Base-by-base conservation (phyloP, 1,140 invertebrate genomes). In the Scaptodrosophila lebanonensis region DNA sequence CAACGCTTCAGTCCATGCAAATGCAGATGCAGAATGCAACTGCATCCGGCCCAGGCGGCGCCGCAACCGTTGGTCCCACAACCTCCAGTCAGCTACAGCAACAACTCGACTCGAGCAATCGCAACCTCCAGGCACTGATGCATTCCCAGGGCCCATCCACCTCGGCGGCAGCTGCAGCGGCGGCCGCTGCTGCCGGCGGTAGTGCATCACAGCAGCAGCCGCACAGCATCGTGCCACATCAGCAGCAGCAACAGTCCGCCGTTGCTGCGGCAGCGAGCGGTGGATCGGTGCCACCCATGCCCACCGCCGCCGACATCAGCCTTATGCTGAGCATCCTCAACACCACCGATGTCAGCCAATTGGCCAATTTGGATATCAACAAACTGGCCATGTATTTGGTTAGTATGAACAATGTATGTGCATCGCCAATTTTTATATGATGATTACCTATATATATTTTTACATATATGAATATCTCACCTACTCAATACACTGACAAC, bases 301-400 rank as follows among this genome's bases (percentile, higher is more conserved):
- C 86, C 60, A 83, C 85, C 9, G 84, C 86, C 25, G 85, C 86
- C 44, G 86, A 87, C 61, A 87, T 87, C 25, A 79, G 70, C 50
- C 65, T 87, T 27, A 86, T 87, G 84, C 67, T 87, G 35, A 86
- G 73, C 57, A 71, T 87, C 3, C 68, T 88, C 42, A 86, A 87
- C 27, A 89, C 89, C 67, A 88, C 88, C 44, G 86, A 88, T 65
- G 89, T 86, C 60, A 88, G 86, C 66, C 87, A 69, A 69, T 87
- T 77, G 83, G 88, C 76, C 7, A 87, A 88, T 42, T 92, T 91
- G 91, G 92, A 93, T 83, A 88, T 93, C 60, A 92, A 93, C 71
- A 92, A 93, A 82, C 88, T 93, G 60, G 92, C 92, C 65, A 91
- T 93, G 88, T 93, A 93, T 87, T 88, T 93, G 90, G 92, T 93